These are phyloP conservation scores for Thamnaconus septentrionalis DNA, from an alignment of 2,113 vertebrate species.

Conservation along the genomic window DNA sequence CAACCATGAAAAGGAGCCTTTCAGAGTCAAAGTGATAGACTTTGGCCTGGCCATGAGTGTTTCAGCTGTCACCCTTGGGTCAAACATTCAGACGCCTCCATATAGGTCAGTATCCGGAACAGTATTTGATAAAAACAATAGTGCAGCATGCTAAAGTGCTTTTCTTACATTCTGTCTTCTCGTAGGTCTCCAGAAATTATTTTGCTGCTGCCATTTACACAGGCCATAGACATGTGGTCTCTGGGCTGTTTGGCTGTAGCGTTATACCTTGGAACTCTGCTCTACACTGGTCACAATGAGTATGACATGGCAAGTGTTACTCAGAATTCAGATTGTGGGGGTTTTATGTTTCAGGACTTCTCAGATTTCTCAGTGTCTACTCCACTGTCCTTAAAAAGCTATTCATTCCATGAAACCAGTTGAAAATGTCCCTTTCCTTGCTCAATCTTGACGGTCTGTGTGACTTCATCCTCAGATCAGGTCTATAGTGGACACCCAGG, in stretches of 20 bases:
- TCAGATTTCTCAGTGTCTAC: background rate
- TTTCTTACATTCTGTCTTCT: background rate
- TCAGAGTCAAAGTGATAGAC: constrained; percentile 4
- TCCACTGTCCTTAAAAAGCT: background rate
- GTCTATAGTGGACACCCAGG: constrained; percentile 16
- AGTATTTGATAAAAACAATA: background rate
- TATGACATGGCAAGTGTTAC: constrained; percentile 20
- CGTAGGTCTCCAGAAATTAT: constrained; percentile 28
- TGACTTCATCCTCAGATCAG: constrained; percentile 25
- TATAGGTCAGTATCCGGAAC: background rate
- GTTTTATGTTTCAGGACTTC: too few species aligned
- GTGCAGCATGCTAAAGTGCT: background rate
- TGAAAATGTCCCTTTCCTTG: background rate
- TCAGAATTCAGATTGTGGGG: background rate
- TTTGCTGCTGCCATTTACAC: background rate
- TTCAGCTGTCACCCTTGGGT: background rate
- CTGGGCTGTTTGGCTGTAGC: constrained; percentile 3
- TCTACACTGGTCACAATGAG: background rate
- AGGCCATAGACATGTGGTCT: constrained; percentile 40
- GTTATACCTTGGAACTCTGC: background rate
- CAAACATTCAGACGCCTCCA: background rate
- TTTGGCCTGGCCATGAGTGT: background rate
- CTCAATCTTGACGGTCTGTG: background rate
- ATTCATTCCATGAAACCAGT: background rate
- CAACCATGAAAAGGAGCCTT: background rate